Evolutionary conservation across 2,113 vertebrate genomes (phyloP), one percentile per base, ranked within the genome.

Genomic region (Propithecus coquereli): DNA sequence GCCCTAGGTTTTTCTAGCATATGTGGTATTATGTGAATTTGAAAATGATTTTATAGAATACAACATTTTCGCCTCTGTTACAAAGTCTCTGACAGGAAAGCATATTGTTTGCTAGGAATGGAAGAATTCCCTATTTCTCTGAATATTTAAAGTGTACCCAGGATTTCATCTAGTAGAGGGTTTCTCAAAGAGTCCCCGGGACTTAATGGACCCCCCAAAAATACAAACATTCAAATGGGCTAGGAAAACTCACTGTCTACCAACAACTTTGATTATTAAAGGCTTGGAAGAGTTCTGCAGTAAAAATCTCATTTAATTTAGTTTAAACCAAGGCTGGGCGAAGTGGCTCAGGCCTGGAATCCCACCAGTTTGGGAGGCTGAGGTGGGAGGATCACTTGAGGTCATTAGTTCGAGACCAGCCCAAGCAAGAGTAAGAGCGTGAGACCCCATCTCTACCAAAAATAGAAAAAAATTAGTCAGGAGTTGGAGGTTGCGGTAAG

Each of bases 221-320:
- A 25, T 16, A 40, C 9, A 66, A 92, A 37, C 61, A 8, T 71
- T 61, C 34, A 70, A 57, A 45, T 45, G 23, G 27, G 20, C 68
- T 84, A 66, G 23, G 47, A 79, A 92, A 88, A 71, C 4, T 37
- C 54, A 47, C n/a, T n/a, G 82, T 87, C 34, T 82, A 0, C 66
- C 73, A 88, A 57, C 30, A 87, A 77, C 34, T 57, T 2, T 93
- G 40, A 18, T 25, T 71, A 73, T 80, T 71, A 94, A 86, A 88
- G 18, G 27, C 16, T 45, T 81, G 34, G 45, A 93, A 89, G 52
- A 63, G 23, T 73, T 59, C 32, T 82, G 37, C 8, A 71, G 76
- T 87, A 81, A 93, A 95, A 86, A 63, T 32, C 27, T n/a, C 37
- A 27, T 13, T 93, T 87, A 61, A 63, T 88, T 90, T 87, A 76